Evolutionary conservation across 2,888 invertebrate species (phyloP).

Genomic region (Ormia ochracea): DNA sequence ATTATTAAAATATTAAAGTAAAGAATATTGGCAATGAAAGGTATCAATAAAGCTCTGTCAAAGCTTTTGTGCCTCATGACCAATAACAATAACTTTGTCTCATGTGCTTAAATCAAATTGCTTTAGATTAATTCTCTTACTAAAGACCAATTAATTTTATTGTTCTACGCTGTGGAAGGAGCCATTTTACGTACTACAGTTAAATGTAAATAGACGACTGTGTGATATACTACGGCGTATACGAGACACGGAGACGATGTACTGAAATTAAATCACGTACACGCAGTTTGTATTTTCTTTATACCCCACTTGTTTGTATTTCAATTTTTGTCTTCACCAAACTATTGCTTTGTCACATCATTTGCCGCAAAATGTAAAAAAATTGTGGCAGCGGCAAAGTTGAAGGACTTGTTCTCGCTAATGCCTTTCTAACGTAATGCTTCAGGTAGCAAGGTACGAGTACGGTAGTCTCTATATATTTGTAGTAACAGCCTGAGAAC

Average conservation of each 20-base stretch:
- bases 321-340: neutral
- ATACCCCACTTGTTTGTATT: neutral
- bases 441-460: neutral
- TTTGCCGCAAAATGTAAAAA: neutral
- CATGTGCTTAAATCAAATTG: too few species aligned
- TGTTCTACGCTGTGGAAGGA: too few species aligned
- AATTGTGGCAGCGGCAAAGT: neutral
- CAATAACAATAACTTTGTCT: too few species aligned
- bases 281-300: conserved; percentile 11
- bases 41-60: too few species aligned
- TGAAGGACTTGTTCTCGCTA: neutral
- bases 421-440: conserved; percentile 4
- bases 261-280: conserved; percentile 59
- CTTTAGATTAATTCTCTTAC: too few species aligned
- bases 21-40: too few species aligned
- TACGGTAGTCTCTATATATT: neutral
- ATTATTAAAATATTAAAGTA: too few species aligned
- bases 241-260: conserved; percentile 39
- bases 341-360: neutral
- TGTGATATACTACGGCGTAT: conserved; percentile 23
- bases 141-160: too few species aligned
- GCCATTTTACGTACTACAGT: too few species aligned
- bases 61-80: too few species aligned
- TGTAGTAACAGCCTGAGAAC: neutral
- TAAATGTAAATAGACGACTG: neutral